Evolutionary conservation across 2,797 vertebrate species (phyloP), one percentile per base, ranked within the genome.

Genomic region (Eulemur rubriventer): DNA sequence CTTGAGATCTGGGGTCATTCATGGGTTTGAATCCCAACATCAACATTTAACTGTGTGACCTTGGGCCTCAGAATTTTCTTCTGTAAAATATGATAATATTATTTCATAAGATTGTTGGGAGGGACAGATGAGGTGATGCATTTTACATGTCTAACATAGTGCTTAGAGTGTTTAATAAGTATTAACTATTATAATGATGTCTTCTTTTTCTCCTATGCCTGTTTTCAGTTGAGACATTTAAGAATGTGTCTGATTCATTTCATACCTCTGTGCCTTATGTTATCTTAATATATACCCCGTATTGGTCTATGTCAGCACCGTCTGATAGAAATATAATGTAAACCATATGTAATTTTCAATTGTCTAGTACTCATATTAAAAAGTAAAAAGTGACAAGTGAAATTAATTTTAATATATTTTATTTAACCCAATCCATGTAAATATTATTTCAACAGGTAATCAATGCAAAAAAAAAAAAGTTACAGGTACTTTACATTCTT

Each of bases 361-460:
- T 91, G 85, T 91, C 70, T 82, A 50, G 13, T 59, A 38, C 20
- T 91, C 22, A 80, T 33, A 33, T 80, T 41, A 70, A 89, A 88
- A 85, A 50, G 48, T 52, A 80, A 38, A 70, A 43, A 92, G 61
- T 57, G 55, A 69, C 33, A 46, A 48, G 28, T 84, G 43, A 79
- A 88, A 73, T 70, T 50, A 70, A 75, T 88, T 78, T 97, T 73
- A 83, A 11, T 67, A 6, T 41, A 43, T 88, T 72, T 95, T 65
- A 52, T 80, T 57, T 78, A 85, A 35, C 57, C 43, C 63, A 81
- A 13, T 80, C 24, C 35, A 50, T 83, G 22, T 33, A 85, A 83
- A 75, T 80, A 63, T 43, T 73, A 48, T 61, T 92, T 94, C 18
- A 79, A 18, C 75, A 22, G 87, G 61, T 48, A 87, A n/a, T 67